These are phyloP conservation scores for Protobothrops flavoviridis DNA, from an alignment of 2,113 vertebrate genomes.

Conservation along the genomic window DNA sequence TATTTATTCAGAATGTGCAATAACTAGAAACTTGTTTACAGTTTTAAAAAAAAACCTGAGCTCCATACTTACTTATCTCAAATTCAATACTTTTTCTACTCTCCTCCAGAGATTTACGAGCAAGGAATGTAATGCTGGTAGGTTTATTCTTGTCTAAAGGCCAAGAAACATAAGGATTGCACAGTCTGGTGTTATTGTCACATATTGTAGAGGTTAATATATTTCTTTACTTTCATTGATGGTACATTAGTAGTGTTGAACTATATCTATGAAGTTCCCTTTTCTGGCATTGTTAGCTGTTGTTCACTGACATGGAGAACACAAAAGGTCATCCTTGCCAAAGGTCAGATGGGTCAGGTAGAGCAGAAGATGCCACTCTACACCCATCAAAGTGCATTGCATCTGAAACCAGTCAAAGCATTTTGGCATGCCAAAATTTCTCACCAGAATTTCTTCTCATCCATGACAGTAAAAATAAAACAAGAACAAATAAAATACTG, in stretches of 20 bases:
- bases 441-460: not conserved
- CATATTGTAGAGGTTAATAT: not conserved
- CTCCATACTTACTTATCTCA: not conserved
- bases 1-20: not conserved
- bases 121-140: not conserved
- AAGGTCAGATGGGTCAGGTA: not conserved
- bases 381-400: not conserved
- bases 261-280: not conserved
- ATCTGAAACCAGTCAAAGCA: not conserved
- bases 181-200: not conserved
- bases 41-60: not conserved
- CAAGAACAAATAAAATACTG: not conserved
- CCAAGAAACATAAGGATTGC: not conserved
- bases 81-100: not conserved
- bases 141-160: not conserved
- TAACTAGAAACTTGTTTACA: not conserved
- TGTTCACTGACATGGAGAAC: not conserved
- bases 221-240: not conserved
- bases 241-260: not conserved
- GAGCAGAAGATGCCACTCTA: not conserved
- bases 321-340: not conserved
- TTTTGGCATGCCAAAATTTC: not conserved
- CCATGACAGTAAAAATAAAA: not conserved
- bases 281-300: not conserved
- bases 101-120: not conserved